Evolutionary conservation across 2,113 vertebrate species (phyloP), one percentile per base, ranked within the genome.

Genomic region (Actenoides hombroni): DNA sequence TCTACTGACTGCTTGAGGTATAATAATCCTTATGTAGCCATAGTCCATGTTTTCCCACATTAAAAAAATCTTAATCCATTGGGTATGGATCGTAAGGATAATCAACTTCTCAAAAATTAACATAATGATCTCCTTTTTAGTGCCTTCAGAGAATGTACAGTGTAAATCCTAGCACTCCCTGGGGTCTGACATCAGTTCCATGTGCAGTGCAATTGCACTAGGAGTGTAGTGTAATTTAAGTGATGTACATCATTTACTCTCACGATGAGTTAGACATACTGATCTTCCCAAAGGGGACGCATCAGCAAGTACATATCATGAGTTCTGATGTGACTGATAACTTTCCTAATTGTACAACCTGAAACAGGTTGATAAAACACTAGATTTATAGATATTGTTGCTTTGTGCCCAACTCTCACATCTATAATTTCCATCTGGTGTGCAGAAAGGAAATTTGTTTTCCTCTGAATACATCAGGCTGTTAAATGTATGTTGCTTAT

Each of bases 371-470:
- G 90, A 85, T 90, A 94, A 95, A 94, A 94, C 48, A 51, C 35
- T 68, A 56, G 73, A 90, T 94, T 91, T 93, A 94, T 84, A 91
- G 80, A 81, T 88, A 59, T 8, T 44, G 31, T 79, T 97, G 59
- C 54, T 83, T 95, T 97, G 75, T 94, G 48, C 16, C 70, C 13
- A 39, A 63, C 31, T 74, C 80, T 95, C 90, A 87, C 68, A 69
- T 92, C 92, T 84, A 42, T 82, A 86, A 87, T 96, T 96, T 94
- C 91, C 91, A 96, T 92, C 87, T 95, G 83, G 68, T 90, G 81
- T 84, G 85, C 91, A 97, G 92, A 93, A 97, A 95, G 74, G 79
- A 94, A 97, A 95, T 95, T 89, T 94, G 48, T 88, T 97, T 91
- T 95, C 83, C 39, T 74, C 90, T 94, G 88, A 96, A 85, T 35